Evolutionary conservation across 2,888 invertebrate genomes (phyloP).

Genomic region (Didymodactylos carnosus): DNA sequence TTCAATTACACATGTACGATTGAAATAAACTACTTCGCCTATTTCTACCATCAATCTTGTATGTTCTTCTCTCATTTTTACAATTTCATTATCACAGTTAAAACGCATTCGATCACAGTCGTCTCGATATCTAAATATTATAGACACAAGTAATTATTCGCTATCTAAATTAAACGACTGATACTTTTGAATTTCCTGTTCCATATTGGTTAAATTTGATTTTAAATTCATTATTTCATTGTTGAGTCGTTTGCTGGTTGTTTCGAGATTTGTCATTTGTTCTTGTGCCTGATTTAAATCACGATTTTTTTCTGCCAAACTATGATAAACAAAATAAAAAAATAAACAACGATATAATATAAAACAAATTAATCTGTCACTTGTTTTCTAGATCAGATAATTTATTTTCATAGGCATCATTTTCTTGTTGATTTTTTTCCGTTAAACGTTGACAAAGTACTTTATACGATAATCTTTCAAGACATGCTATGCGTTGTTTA

Average conservation of each 20-base stretch:
- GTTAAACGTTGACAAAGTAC: neutral
- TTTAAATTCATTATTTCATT: neutral
- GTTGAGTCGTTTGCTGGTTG: neutral
- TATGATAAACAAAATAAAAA: neutral
- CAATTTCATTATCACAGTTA: neutral
- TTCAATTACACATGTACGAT: too few species aligned
- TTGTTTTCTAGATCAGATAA: neutral
- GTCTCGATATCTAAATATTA: neutral
- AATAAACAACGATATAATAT: neutral
- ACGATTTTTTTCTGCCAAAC: conserved; percentile 4
- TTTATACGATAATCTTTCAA: neutral
- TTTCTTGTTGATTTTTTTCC: neutral
- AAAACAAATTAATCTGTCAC: neutral
- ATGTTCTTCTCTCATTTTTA: neutral
- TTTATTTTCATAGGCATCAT: neutral
- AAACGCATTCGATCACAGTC: neutral
- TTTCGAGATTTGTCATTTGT: neutral
- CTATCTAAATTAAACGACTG: too few species aligned
- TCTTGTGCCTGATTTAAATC: neutral
- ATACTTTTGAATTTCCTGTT: neutral
- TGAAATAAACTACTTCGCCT: neutral
- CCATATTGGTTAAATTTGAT: neutral
- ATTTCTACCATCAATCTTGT: too few species aligned
- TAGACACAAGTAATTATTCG: neutral
- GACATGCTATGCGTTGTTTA: neutral